Conservation (phyloP, 2,113 vertebrate species). For the Misgurnus mizolepis region DNA sequence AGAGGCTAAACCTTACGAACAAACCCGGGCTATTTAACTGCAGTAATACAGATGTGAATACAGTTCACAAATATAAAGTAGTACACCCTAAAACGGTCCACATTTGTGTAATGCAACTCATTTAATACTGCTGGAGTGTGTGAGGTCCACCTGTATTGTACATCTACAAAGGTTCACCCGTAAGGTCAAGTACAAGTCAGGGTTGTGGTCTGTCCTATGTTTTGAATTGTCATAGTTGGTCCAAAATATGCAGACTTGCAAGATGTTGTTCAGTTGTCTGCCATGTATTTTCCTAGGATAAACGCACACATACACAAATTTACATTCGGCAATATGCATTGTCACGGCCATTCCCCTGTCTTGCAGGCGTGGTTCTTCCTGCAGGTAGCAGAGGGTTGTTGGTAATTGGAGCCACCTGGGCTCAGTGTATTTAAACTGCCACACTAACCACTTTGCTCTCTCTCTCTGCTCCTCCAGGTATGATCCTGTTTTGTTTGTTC, state of each 20-base stretch:
- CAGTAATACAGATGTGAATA: slow-evolving; percentile 81
- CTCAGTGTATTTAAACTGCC: no score
- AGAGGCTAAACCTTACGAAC: slow-evolving; percentile 51
- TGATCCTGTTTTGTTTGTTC: no score
- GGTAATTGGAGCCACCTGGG: no score
- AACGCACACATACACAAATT: slow-evolving; percentile 31
- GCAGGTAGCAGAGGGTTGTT: no score
- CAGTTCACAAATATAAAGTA: slow-evolving; percentile 94
- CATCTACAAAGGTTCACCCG: slow-evolving; percentile 61
- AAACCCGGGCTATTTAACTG: slow-evolving; percentile 65
- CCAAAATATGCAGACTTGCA: slow-evolving; percentile 55
- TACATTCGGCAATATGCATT: background rate
- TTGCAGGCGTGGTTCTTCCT: no score
- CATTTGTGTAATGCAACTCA: slow-evolving; percentile 88
- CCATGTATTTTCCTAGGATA: slow-evolving; percentile 90
- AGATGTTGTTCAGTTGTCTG: slow-evolving; percentile 83
- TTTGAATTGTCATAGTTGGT: slow-evolving; percentile 53
- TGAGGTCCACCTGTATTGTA: slow-evolving; percentile 68
- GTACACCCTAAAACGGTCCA: slow-evolving; percentile 91
- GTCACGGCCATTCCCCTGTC: no score
- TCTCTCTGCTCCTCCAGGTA: no score
- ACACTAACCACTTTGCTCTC: no score
- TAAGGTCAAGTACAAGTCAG: slow-evolving; percentile 50
- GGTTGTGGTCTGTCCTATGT: slow-evolving; percentile 58
- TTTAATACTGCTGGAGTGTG: slow-evolving; percentile 88